Base-by-base conservation (phyloP, 2,113 vertebrate species). In the Riparia riparia region DNA sequence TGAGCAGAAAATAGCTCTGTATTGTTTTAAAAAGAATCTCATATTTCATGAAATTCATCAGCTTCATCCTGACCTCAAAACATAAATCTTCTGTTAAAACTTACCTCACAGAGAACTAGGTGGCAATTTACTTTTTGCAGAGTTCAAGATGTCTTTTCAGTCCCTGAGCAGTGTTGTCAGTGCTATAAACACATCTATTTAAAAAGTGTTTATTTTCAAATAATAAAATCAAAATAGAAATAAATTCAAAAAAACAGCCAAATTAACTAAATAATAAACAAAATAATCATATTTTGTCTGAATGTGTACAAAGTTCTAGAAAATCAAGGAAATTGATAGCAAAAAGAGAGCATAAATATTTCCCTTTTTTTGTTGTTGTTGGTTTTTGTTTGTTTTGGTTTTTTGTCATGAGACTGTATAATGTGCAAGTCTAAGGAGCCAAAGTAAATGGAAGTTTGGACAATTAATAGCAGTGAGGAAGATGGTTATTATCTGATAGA, bases 11-110 rank as follows among this genome's bases (percentile, higher is more conserved):
- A 90, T 90, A 90, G 74, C 25, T 94, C 84, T 94, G 10, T 85
- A 77, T 96, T 93, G 85, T 94, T 96, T 92, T 93, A 90, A 95
- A 94, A 92, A 16, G 51, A 81, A 56, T 63, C 51, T 85, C 71
- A 34, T 93, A 92, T 92, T 93, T 95, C 58, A 93, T 73, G 9
- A 86, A 72, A 88, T 88, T 91, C 66, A 92, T 93, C 91, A 89
- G 63, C 73, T 89, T 84, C 26, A 31, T 95, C 58, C 70, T 92
- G 87, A 81, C 87, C 90, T 91, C 50, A 1, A 80, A 95, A 77
- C 47, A 73, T 94, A 92, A 90, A 91, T 96, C 77, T 94, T 44
- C 37, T 73, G 12, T 86, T 73, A 94, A 87, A 91, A 80, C 61
- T 77, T 81, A 77, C 47, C 57, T 93, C 49, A 9, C 74, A 63